Evolutionary conservation across 2,888 invertebrate genomes (phyloP).

Genomic region (Tineola bisselliella): DNA sequence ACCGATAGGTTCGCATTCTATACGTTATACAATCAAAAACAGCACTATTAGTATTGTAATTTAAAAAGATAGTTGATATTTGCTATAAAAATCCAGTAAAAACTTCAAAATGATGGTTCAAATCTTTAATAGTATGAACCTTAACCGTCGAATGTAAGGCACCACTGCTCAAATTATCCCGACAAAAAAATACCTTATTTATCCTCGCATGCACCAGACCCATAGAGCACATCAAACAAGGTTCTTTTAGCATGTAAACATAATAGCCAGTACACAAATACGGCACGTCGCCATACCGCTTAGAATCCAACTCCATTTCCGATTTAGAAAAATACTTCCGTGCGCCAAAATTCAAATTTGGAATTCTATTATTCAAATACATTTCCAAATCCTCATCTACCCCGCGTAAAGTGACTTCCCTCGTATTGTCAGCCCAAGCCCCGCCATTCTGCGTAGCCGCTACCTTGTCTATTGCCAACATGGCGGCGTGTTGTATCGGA

Average conservation of each 20-base stretch:
- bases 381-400: constrained; percentile 43
- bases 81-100: constrained; percentile 71
- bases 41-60: too few species aligned
- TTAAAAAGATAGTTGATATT: too few species aligned
- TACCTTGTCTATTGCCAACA: constrained; percentile 87
- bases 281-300: constrained; percentile 51
- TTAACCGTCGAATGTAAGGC: constrained; percentile 77
- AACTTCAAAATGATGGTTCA: constrained; percentile 94
- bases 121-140: constrained; percentile 78
- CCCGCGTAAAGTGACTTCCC: constrained; percentile 29
- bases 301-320: constrained; percentile 24
- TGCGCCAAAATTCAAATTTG: constrained; percentile 56
- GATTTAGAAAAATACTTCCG: constrained; percentile 36
- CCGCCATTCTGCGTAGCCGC: constrained; percentile 86
- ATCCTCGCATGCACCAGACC: constrained; percentile 91
- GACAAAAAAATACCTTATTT: constrained; percentile 81
- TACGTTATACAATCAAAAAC: too few species aligned
- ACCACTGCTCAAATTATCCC: constrained; percentile 66
- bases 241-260: constrained; percentile 84
- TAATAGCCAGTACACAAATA: constrained; percentile 91
- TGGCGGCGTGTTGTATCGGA: constrained; percentile 83
- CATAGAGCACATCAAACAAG: constrained; percentile 97
- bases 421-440: constrained; percentile 58
- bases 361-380: constrained; percentile 38
- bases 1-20: too few species aligned